These are phyloP conservation scores for Battus philenor DNA, from an alignment of 1,140 invertebrate genomes.

Conservation along the genomic window DNA sequence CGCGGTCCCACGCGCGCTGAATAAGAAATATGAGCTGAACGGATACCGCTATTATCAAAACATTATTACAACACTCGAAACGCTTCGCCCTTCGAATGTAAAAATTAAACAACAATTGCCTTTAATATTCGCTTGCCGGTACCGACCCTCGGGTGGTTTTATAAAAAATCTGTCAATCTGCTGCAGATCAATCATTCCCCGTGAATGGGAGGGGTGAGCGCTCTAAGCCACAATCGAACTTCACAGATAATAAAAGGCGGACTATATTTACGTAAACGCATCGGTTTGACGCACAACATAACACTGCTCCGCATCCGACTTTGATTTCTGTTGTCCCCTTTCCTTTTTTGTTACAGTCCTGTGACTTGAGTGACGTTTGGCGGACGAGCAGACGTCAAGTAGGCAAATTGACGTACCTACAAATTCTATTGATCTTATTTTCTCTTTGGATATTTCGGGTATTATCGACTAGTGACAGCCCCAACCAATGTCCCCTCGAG, in stretches of 20 bases:
- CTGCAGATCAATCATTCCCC: slow-evolving; percentile 71
- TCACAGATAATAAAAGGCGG: slow-evolving; percentile 66
- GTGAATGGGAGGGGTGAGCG: slow-evolving; percentile 65
- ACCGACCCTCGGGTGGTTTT: slow-evolving; percentile 59
- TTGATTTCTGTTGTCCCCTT: slow-evolving; percentile 35
- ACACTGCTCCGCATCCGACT: slow-evolving; percentile 46
- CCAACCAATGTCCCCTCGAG: too few species aligned
- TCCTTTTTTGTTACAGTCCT: slow-evolving; percentile 39
- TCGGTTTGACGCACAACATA: slow-evolving; percentile 67
- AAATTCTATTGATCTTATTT: slow-evolving; percentile 17
- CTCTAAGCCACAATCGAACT: slow-evolving; percentile 53
- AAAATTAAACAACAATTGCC: slow-evolving; percentile 76
- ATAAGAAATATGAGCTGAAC: slow-evolving; percentile 73
- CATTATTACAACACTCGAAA: slow-evolving; percentile 74
- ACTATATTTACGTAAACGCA: slow-evolving; percentile 72
- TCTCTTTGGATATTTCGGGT: slow-evolving; percentile 5
- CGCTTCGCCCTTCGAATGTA: slow-evolving; percentile 67
- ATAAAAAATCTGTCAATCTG: slow-evolving; percentile 74
- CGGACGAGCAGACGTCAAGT: slow-evolving; percentile 43
- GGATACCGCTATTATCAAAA: slow-evolving; percentile 74
- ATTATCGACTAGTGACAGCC: too few species aligned
- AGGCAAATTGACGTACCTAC: slow-evolving; percentile 26
- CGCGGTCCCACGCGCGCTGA: slow-evolving; percentile 66
- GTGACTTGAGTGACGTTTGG: slow-evolving; percentile 48
- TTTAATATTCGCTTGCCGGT: slow-evolving; percentile 71